A percentile compares a stretch with the other conserved stretches of the same genome.
phyloP scores from a whole-genome alignment of 2,113 vertebrate genomes.

The Dendrocopos noguchii region DNA sequence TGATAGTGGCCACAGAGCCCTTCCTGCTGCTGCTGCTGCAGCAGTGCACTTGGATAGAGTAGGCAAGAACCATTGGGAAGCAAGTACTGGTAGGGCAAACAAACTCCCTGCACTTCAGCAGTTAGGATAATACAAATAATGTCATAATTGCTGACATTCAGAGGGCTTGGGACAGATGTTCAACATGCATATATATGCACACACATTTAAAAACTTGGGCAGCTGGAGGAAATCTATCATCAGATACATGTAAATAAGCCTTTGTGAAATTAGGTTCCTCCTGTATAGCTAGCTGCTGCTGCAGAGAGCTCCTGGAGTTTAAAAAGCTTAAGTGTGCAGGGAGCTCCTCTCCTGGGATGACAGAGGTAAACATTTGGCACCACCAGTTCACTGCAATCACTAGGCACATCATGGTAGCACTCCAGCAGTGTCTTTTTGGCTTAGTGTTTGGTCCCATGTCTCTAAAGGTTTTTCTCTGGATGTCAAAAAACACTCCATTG shows the following conservation, averaged over 20 bases:
- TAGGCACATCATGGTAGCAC: neutral
- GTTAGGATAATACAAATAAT: neutral
- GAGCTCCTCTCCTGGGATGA: neutral
- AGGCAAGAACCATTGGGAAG: neutral
- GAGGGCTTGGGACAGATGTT: constrained; percentile 33
- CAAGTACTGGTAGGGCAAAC: neutral
- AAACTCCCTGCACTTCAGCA: neutral
- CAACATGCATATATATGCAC: neutral
- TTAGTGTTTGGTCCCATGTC: neutral
- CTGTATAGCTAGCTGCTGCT: constrained; percentile 19
- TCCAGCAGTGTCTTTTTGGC: neutral
- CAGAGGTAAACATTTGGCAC: neutral
- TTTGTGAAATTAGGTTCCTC: neutral
- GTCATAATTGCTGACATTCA: neutral
- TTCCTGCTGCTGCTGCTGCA: neutral
- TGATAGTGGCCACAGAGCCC: neutral
- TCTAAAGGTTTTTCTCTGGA: neutral
- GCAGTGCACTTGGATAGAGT: neutral
- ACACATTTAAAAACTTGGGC: neutral
- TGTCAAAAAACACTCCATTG: neutral
- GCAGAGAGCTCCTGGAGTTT: neutral
- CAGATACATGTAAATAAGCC: constrained; percentile 1
- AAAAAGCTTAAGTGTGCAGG: neutral
- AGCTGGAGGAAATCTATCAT: constrained; percentile 10
- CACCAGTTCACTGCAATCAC: neutral